Evolutionary conservation across 2,888 invertebrate genomes (phyloP), one percentile per base, ranked within the genome.

Genomic region (Euplagia quadripunctaria): DNA sequence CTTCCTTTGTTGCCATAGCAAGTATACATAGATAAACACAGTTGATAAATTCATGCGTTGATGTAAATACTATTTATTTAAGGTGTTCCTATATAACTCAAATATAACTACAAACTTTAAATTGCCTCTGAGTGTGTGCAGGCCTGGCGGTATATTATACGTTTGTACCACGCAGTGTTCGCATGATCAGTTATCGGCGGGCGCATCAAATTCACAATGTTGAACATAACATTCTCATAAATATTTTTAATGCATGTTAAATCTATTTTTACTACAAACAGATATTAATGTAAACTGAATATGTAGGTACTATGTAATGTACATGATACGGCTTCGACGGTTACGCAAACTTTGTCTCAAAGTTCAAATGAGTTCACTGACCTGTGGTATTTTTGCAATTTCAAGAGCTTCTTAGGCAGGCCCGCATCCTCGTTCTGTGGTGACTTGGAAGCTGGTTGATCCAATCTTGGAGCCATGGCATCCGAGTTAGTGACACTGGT

Each of bases 401-500:
- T 95, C 86, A 96, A 88, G 80, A 96, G 90, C 86, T 94, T 96
- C 90, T 94, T 96, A 9, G 94, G 93, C n/a, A 89, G 83, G 75
- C 90, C 92, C 55, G 87, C 82, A 75, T 96, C 96, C 52, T 96
- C 96, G 70, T 78, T 89, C 79, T 90, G 91, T 14, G 89, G 89
- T 17, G 89, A 84, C 79, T 92, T 93, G 71, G 87, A 86, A 17
- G 88, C 85, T 17, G 91, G 85, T 81, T 94, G 95, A 78, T 96
- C 96, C 69, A 96, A 91, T 72, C 96, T 93, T 0, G 96, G 94
- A 17, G 94, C 94, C 93, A 97, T 96, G 42, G 96, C 96, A 86
- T 97, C 97, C 70, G 96, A 97, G 87, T 97, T 97, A 17, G 96
- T 96, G 67, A 96, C 96, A 87, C 96, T 96, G 31, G 96, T 96